These are phyloP conservation scores for Molossus molossus DNA, from an alignment of 2,797 vertebrate genomes.

Conservation along the genomic window DNA sequence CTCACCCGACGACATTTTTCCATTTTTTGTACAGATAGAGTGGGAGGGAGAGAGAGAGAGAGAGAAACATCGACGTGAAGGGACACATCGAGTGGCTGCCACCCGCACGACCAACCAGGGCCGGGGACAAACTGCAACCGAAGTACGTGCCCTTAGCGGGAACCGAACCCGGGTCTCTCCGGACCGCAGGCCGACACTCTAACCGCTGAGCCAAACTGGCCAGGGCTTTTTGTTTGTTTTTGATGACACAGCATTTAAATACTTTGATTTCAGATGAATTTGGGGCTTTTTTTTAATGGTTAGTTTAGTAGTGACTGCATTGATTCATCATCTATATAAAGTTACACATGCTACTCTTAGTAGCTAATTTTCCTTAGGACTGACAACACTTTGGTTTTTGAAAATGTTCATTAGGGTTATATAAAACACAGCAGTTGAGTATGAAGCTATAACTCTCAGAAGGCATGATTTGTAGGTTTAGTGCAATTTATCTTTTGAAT, in stretches of 20 bases:
- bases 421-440: not conserved
- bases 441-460: not conserved
- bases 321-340: constrained; percentile 12
- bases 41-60: too few relatives aligned
- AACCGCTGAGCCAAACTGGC: too few relatives aligned
- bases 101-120: too few relatives aligned
- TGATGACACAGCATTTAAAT: not conserved
- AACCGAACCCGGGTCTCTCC: too few relatives aligned
- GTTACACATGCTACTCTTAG: not conserved
- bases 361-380: constrained; percentile 22
- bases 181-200: too few relatives aligned
- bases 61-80: too few relatives aligned
- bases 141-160: too few relatives aligned
- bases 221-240: too few relatives aligned
- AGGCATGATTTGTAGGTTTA: constrained; percentile 19
- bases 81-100: too few relatives aligned
- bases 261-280: not conserved
- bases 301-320: not conserved
- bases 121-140: too few relatives aligned
- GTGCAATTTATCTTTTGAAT: not conserved
- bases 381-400: not conserved
- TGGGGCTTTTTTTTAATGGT: not conserved
- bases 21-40: too few relatives aligned
- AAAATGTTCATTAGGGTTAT: not conserved
- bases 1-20: too few relatives aligned